Base-by-base conservation (phyloP, 64 coral and sea anemone genomes). In the Exaiptasia diaphana region DNA sequence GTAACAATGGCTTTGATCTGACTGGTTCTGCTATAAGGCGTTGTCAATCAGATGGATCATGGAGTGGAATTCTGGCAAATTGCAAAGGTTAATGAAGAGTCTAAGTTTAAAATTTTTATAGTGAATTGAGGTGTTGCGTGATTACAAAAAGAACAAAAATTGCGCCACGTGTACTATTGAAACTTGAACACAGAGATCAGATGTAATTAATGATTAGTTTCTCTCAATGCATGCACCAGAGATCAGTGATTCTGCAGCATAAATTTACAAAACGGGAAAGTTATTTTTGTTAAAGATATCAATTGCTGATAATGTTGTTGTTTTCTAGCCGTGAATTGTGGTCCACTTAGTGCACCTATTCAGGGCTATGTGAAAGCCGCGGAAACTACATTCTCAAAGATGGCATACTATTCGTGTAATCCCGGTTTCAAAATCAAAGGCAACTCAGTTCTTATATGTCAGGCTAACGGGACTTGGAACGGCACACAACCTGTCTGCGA, bases 281-380 rank as follows among this genome's bases (percentile, higher is more conserved):
- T n/a, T n/a, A n/a, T n/a, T n/a, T n/a, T n/a, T n/a, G n/a, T n/a
- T n/a, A n/a, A n/a, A n/a, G n/a, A n/a, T n/a, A n/a, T n/a, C n/a
- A n/a, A n/a, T n/a, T n/a, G n/a, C n/a, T n/a, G n/a, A n/a, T n/a
- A n/a, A n/a, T n/a, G n/a, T n/a, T n/a, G n/a, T n/a, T n/a, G n/a
- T n/a, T n/a, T 78, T 78, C 5, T 52, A 78, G 75, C 75, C 34
- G 54, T 58, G 17, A 76, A 88, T 59, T 88, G 85, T 45, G 85
- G 85, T 61, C 23, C 23, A 44, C 46, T 88, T 1, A 56, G 80
- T 40, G 31, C 7, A 25, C 85, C 85, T 15, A 40, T 45, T 23
- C 44, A 88, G 13, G 85, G 85, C 44, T 59, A 27, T 13, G 11
- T 57, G 28, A 40, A 68, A 55, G 75, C 39, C 1, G 27, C 38